Evolutionary conservation across 2,113 vertebrate species (phyloP).

Genomic region (Platichthys flesus): DNA sequence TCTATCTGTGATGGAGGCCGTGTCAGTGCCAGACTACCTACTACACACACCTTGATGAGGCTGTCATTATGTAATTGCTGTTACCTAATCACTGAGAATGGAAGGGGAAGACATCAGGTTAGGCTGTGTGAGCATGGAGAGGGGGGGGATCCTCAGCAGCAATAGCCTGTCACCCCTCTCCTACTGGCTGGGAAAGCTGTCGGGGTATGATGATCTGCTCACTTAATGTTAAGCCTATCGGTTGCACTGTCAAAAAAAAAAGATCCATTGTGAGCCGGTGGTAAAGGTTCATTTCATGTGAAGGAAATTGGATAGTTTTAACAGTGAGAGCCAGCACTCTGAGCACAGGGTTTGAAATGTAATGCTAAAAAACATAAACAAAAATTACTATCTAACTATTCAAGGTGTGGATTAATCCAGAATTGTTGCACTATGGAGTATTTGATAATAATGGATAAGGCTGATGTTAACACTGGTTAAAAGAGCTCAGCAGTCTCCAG

Average conservation of each 20-base stretch:
- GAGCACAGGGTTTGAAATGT: no score
- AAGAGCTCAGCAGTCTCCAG: background rate
- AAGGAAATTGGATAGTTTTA: background rate
- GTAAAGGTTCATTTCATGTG: background rate
- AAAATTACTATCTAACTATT: no score
- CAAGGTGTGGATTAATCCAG: no score
- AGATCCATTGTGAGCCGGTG: background rate
- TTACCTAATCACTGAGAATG: conserved; percentile 79
- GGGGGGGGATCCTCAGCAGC: background rate
- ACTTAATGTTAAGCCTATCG: conserved; percentile 36
- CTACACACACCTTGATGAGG: conserved; percentile 64
- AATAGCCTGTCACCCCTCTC: background rate
- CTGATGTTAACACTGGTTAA: no score
- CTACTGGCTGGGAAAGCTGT: conserved; percentile 26
- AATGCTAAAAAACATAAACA: no score
- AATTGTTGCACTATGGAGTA: no score
- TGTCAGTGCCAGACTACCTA: conserved; percentile 32
- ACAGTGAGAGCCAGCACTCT: background rate
- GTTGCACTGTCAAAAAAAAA: background rate
- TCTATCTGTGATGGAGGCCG: background rate
- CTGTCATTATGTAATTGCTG: conserved; percentile 78
- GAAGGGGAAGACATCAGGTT: conserved; percentile 74
- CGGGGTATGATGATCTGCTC: conserved; percentile 22
- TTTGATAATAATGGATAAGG: no score
- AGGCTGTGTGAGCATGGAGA: conserved; percentile 37